Percentiles rank a stretch among this genome's conserved stretches.
Evolutionary conservation across 2,888 invertebrate genomes (phyloP).

Genomic region (Caenorhabditis imperialis): DNA sequence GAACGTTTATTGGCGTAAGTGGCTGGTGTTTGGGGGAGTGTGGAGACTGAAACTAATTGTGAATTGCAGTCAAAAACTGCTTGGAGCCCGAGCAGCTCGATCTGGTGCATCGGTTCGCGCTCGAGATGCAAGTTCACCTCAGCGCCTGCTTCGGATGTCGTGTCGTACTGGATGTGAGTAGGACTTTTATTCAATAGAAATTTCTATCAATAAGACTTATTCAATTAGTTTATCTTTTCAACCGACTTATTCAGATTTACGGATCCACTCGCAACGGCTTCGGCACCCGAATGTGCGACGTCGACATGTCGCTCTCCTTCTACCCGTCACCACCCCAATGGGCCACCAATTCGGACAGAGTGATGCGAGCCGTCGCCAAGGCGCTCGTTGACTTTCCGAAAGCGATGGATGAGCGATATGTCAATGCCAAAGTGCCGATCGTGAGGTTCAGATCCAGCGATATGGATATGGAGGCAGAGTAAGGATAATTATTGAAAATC

Average conservation of each 20-base stretch:
- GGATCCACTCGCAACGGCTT: conserved; percentile 83
- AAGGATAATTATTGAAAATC: neutral
- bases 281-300: conserved; percentile 82
- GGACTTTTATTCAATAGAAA: no score
- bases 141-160: conserved; percentile 51
- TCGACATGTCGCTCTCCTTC: conserved; percentile 82
- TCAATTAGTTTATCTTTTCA: neutral
- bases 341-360: conserved; percentile 56
- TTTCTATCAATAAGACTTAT: neutral
- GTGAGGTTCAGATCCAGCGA: conserved; percentile 80
- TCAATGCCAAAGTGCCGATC: conserved; percentile 82
- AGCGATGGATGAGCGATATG: conserved; percentile 73
- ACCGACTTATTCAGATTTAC: conserved; percentile 80
- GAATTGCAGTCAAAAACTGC: conserved; percentile 30
- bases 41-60: no score
- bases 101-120: conserved; percentile 51
- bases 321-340: conserved; percentile 73
- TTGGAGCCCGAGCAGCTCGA: conserved; percentile 48
- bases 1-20: conserved; percentile 42
- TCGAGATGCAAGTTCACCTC: conserved; percentile 53
- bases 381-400: conserved; percentile 62
- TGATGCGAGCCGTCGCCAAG: conserved; percentile 65
- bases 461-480: conserved; percentile 65
- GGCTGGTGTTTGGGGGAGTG: no score
- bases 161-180: conserved; percentile 41